These are phyloP conservation scores for Sprattus sprattus DNA, from an alignment of 2,113 vertebrate genomes.

Conservation along the genomic window DNA sequence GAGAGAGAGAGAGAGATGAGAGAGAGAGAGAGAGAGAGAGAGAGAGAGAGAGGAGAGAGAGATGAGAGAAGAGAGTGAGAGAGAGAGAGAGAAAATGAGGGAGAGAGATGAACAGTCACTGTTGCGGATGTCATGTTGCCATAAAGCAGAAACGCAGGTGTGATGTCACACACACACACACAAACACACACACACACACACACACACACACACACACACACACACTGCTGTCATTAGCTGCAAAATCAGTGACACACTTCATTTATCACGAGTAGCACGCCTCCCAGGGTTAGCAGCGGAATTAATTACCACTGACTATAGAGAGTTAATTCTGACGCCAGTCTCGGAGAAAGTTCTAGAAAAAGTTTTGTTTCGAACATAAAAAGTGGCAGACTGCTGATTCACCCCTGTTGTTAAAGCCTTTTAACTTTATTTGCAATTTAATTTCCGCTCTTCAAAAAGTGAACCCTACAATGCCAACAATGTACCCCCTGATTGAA, in stretches of 20 bases:
- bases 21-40: neutral
- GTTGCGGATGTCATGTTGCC: neutral
- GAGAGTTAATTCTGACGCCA: conserved; percentile 22
- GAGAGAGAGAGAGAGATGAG: neutral
- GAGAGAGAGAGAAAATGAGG: neutral
- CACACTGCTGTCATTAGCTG: conserved; percentile 47
- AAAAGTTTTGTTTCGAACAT: neutral
- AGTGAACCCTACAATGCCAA: neutral
- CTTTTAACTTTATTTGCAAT: conserved; percentile 28
- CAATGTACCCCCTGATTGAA: conserved; percentile 39
- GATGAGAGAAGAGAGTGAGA: neutral
- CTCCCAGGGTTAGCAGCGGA: conserved; percentile 46
- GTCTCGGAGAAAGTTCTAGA: neutral
- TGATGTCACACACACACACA: neutral
- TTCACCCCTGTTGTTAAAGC: conserved; percentile 5
- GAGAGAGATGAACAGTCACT: neutral
- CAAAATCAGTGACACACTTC: conserved; percentile 51
- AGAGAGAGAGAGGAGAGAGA: neutral
- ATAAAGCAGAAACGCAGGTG: neutral
- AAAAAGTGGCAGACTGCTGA: neutral
- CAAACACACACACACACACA: neutral
- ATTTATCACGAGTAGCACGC: conserved; percentile 54
- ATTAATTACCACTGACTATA: conserved; percentile 60
- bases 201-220: neutral
- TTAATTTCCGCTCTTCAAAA: conserved; percentile 22